Evolutionary conservation across 2,888 invertebrate genomes (phyloP).

Genomic region (Clitarchus hookeri): DNA sequence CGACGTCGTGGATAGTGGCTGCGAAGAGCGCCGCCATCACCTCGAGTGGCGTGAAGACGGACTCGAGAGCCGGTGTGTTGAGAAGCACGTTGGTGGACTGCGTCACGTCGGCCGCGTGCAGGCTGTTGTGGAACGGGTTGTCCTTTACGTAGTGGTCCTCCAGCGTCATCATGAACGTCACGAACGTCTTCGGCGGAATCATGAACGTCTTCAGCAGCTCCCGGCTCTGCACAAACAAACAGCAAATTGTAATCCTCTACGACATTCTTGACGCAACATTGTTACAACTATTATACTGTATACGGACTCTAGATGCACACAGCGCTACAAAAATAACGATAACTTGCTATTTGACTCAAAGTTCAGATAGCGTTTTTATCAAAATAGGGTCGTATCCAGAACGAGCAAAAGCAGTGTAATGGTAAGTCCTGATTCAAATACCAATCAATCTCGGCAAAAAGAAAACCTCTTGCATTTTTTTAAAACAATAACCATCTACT

Average conservation of each 20-base stretch:
- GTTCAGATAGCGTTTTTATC: too few species aligned
- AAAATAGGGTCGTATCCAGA: too few species aligned
- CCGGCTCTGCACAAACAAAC: constrained; percentile 61
- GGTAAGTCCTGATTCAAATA: too few species aligned
- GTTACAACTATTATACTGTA: too few species aligned
- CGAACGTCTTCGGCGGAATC: constrained; percentile 92
- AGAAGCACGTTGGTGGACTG: constrained; percentile 97
- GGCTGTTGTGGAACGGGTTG: constrained; percentile 98
- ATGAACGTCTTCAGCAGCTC: constrained; percentile 90
- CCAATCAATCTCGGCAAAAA: too few species aligned
- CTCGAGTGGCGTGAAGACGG: constrained; percentile 96
- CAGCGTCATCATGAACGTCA: constrained; percentile 95
- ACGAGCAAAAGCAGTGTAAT: too few species aligned
- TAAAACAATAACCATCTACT: too few species aligned
- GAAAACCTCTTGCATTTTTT: too few species aligned
- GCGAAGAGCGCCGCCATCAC: constrained; percentile 96
- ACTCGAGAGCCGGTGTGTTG: constrained; percentile 95
- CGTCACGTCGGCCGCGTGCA: constrained; percentile 98
- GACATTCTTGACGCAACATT: too few species aligned
- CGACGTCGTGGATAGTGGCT: constrained; percentile 98
- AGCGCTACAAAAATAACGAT: too few species aligned
- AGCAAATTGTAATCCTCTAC: neutral
- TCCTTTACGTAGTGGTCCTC: constrained; percentile 98
- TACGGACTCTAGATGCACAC: too few species aligned
- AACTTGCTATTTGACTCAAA: too few species aligned